Conservation (phyloP, 2,888 invertebrate genomes). For the Tinea pellionella region DNA sequence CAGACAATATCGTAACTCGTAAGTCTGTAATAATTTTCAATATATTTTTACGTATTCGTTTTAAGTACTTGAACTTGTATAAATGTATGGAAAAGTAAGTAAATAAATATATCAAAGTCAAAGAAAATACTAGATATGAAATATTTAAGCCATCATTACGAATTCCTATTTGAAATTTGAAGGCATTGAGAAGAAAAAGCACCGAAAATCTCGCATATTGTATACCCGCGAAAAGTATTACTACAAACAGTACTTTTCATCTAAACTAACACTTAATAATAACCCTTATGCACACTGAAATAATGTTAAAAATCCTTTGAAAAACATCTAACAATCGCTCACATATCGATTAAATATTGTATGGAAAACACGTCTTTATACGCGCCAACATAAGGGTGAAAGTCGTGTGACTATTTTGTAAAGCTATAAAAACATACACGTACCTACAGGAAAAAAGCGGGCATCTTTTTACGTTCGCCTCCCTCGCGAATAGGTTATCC, state of each 20-base stretch:
- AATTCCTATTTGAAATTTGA: background rate
- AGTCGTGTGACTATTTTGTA: background rate
- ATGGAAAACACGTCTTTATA: slow-evolving; percentile 22
- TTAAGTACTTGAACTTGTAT: too few species aligned
- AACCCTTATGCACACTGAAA: slow-evolving; percentile 18
- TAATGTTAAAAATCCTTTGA: slow-evolving; percentile 24
- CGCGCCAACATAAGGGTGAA: slow-evolving; percentile 21
- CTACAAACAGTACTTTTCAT: slow-evolving; percentile 4
- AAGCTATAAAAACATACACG: slow-evolving; percentile 7
- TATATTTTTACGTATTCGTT: too few species aligned
- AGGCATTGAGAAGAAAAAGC: slow-evolving; percentile 9
- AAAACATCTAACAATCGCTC: background rate
- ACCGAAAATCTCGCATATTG: slow-evolving; percentile 10
- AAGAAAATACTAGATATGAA: background rate
- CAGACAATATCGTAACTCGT: too few species aligned
- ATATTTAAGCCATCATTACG: background rate
- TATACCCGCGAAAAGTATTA: slow-evolving; percentile 10
- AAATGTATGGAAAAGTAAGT: too few species aligned
- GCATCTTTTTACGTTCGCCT: slow-evolving; percentile 55
- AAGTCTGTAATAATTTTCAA: too few species aligned
- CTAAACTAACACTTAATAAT: slow-evolving; percentile 20
- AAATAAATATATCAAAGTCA: too few species aligned
- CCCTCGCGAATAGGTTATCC: slow-evolving; percentile 36
- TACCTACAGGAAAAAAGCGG: slow-evolving; percentile 41
- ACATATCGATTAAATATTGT: slow-evolving; percentile 16